A percentile compares a stretch with the other conserved stretches of the same genome.
Conservation (phyloP, 2,797 vertebrate genomes). For the Phaenicophaeus curvirostris region DNA sequence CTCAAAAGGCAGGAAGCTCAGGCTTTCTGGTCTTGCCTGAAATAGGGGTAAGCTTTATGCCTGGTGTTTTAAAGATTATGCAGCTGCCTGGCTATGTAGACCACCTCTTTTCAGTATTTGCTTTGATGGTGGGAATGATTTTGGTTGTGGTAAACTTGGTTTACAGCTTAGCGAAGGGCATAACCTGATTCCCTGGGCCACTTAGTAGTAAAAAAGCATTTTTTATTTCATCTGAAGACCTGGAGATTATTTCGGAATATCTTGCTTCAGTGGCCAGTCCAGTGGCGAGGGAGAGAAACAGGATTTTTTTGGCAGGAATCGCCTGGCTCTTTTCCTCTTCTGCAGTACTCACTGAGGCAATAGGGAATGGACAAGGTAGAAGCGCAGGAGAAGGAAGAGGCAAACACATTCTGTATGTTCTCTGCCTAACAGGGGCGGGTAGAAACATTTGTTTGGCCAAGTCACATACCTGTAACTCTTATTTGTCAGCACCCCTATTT, state of each 20-base stretch:
- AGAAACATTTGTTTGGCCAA: neutral
- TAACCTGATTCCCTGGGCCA: neutral
- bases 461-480: neutral
- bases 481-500: neutral
- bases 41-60: neutral
- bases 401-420: neutral
- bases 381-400: neutral
- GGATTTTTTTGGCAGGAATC: neutral
- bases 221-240: neutral
- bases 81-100: neutral
- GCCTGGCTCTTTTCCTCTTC: neutral
- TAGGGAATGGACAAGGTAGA: neutral
- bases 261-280: neutral
- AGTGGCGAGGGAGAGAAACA: neutral
- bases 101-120: neutral
- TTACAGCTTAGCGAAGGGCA: neutral
- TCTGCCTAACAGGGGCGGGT: neutral
- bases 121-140: neutral
- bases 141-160: neutral
- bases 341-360: neutral
- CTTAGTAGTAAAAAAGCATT: neutral
- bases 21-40: neutral
- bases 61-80: neutral
- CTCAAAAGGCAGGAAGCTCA: neutral
- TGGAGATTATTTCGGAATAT: neutral